A percentile compares a stretch with the other conserved stretches of the same genome.
Conservation (phyloP, 2,113 vertebrate genomes). For the Charina bottae region DNA sequence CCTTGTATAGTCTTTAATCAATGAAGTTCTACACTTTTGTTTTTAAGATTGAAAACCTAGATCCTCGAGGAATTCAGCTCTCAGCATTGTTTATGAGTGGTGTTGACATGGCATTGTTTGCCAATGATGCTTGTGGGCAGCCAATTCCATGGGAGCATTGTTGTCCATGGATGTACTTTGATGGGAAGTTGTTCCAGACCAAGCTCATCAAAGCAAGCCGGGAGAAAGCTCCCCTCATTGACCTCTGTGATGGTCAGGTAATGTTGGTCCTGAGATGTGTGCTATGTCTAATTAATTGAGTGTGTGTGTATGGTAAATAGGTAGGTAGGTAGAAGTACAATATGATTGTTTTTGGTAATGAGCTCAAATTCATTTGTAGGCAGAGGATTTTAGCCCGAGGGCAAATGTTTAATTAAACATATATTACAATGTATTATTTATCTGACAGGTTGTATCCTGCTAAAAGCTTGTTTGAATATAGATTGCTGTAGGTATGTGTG, state of each 20-base stretch:
- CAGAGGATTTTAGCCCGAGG: background rate
- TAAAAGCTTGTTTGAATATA: background rate
- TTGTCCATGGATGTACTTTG: constrained; percentile 98
- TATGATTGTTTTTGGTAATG: background rate
- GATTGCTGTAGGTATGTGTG: no score
- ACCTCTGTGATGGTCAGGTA: constrained; percentile 99
- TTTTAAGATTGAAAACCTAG: constrained; percentile 91
- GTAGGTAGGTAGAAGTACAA: background rate
- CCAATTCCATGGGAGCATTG: constrained; percentile 96
- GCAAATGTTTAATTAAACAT: background rate
- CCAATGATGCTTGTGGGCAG: constrained; percentile 92
- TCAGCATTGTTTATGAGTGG: constrained; percentile 96
- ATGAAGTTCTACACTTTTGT: background rate
- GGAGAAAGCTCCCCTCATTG: constrained; percentile 94
- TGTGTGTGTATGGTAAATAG: background rate
- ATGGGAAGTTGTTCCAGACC: constrained; percentile 94
- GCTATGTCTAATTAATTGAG: background rate
- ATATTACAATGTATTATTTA: background rate
- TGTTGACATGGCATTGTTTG: constrained; percentile 94
- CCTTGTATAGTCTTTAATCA: background rate
- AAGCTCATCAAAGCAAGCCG: constrained; percentile 90
- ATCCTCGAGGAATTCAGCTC: constrained; percentile 91
- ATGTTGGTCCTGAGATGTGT: constrained; percentile 22
- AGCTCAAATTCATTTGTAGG: fast-evolving
- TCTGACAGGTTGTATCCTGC: background rate